Evolutionary conservation across 2,113 vertebrate species (phyloP), one percentile per base, ranked within the genome.

Genomic region (Carlito syrichta): DNA sequence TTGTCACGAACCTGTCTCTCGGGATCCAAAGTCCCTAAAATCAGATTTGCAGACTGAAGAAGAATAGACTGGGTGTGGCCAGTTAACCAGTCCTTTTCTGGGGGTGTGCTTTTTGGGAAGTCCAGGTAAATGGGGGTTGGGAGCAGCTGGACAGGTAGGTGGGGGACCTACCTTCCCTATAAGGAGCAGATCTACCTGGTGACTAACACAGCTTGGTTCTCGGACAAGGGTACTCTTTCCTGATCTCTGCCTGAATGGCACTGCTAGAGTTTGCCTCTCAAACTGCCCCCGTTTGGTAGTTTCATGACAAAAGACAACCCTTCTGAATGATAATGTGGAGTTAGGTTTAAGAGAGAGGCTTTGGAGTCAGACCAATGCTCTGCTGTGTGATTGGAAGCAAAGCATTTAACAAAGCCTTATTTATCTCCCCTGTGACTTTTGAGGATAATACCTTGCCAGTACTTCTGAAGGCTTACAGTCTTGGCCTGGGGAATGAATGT

Each of bases 51-150:
- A 40, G 35, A 20, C 14, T 56, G n/a, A 20, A 25, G 69, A 8
- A 84, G 68, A 43, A 52, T 9, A 43, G 56, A 52, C 6, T 52
- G 74, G 6, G 20, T 83, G 62, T 77, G 48, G 35, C 83, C 82
- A 62, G 2, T 52, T n/a, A 91, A 52, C 66, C 23, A 3, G 19
- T 9, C 19, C 11, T 88, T 3, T 95, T 27, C 38, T 48, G 16
- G 7, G 10, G 40, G 14, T 1, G 19, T 50, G 8, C 30, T 22
- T 87, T 73, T 66, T 30, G 19, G 83, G 45, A 91, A 86, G 16
- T 16, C 7, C 35, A 35, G 48, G 22, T 32, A 6, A 4, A 32
- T 45, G 8, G 5, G 5, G 27, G 0, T 20, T 68, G 14, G 45
- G 32, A 25, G 86, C 60, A 32, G 25, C 68, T 69, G 30, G 43